Evolutionary conservation across 2,888 invertebrate genomes (phyloP), one percentile per base, ranked within the genome.

Genomic region (Cataglyphis livida): DNA sequence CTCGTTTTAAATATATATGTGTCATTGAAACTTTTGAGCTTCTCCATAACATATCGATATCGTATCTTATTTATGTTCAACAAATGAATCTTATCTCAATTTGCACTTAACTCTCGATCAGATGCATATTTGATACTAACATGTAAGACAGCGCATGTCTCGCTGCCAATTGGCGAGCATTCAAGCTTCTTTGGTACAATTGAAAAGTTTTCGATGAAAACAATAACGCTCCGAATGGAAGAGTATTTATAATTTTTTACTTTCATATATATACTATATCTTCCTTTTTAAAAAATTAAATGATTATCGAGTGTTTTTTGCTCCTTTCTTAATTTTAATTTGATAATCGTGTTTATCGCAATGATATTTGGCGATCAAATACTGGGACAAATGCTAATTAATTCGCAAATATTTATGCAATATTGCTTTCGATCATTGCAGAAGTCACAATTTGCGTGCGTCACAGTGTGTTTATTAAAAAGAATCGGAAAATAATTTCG

Each of bases 81-180:
- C n/a, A 41, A 79, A n/a, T 44, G 44, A 61, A 12, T 44, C 32
- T 57, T 78, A 61, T 70, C 32, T 41, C n/a, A 7, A n/a, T 51
- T 51, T 59, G 7, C 35, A 66, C 54, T 25, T 35, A 5, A 25
- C 12, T 70, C 18, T 78, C 54, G 21, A 79, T 64, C 48, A 70
- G 70, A 79, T 57, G 38, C 82, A 79, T 7, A 35, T 25, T 71
- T 68, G 35, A 57, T 38, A 68, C 59, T 76, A 35, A 35, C 35
- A 79, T 2, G 65, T 4, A 70, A 74, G 10, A 41, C 70, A 54
- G 66, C 81, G 66, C 61, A 81, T 44, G 73, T 74, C 21, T 21
- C 62, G 21, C 44, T 71, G 71, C 85, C 85, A 85, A 70, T 79
- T 85, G 82, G 84, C 85, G 28, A 59, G 32, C 64, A 66, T 48